Evolutionary conservation across 2,888 invertebrate species (phyloP), one percentile per base, ranked within the genome.

Genomic region (Achlya flavicornis): DNA sequence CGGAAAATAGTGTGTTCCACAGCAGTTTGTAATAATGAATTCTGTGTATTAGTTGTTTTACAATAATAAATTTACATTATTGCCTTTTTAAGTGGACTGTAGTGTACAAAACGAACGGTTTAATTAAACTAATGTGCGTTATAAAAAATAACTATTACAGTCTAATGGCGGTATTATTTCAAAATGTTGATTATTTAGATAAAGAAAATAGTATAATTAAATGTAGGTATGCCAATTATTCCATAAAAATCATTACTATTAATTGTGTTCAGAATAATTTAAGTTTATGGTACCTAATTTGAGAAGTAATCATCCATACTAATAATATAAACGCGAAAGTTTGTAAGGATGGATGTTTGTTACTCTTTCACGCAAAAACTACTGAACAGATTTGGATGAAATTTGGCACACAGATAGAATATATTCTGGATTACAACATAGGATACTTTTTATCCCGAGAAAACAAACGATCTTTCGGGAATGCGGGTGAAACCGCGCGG

Each of bases 41-140:
- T 53, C 53, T 53, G 16, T 53, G 53, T 53, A 19, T 53, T 19
- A 53, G 53, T 53, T 53, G 53, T 53, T 53, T 53, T 19, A 53
- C 53, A 19, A 53, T 53, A 16, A 53, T 53, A 19, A 53, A 14
- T 53, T 53, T 10, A 53, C 16, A 53, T 53, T 53, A 53, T 19
- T 19, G 48, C 53, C 19, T 53, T 53, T 46, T 53, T 53, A 19
- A 53, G 19, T 53, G 53, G 53, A 3, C 19, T 6, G 16, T 16
- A 48, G 48, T 41, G 41, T 41, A 53, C 53, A 19, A 19, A 53
- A 19, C 53, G 53, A 53, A 19, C 10, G 3, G 48, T 53, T 14
- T 10, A 53, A 53, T 53, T 53, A 53, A 53, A 53, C 0, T 53
- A 53, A 53, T 53, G 16, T 8, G 10, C 19, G 19, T 16, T 53